phyloP scores from a whole-genome alignment of 2,797 vertebrate genomes.

The Sebastes cheni region DNA sequence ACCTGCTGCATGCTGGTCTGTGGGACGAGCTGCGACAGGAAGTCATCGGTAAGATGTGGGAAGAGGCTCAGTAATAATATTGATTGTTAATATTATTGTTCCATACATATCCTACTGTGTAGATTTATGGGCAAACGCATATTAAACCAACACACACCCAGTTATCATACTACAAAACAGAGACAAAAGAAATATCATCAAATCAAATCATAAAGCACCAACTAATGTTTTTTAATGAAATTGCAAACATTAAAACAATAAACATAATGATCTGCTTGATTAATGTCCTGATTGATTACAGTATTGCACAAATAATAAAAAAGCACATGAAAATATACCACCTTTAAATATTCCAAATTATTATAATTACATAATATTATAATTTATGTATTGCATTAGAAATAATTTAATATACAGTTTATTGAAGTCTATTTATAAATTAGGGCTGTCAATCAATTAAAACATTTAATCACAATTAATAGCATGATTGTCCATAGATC shows the following conservation, averaged over 20 bases:
- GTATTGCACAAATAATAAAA: background rate
- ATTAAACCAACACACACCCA: background rate
- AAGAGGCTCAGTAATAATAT: background rate
- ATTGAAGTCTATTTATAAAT: background rate
- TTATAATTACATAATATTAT: background rate
- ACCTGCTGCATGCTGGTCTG: constrained; percentile 79
- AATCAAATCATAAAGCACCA: background rate
- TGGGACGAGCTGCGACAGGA: constrained; percentile 80
- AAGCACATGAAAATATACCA: background rate
- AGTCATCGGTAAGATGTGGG: constrained; percentile 77
- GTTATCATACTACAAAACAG: background rate
- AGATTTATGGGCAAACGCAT: background rate
- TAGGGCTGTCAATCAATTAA: no score
- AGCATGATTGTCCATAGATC: no score
- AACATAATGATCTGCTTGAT: background rate
- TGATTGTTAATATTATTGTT: background rate
- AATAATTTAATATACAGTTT: background rate
- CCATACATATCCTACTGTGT: background rate
- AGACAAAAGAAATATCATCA: background rate
- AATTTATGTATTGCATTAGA: background rate
- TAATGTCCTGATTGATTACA: background rate
- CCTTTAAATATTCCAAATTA: background rate
- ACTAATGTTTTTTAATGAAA: background rate
- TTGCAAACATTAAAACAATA: background rate
- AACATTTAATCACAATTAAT: no score